Conservation (phyloP, 2,113 vertebrate genomes). For the Dendropsophus ebraccatus region DNA sequence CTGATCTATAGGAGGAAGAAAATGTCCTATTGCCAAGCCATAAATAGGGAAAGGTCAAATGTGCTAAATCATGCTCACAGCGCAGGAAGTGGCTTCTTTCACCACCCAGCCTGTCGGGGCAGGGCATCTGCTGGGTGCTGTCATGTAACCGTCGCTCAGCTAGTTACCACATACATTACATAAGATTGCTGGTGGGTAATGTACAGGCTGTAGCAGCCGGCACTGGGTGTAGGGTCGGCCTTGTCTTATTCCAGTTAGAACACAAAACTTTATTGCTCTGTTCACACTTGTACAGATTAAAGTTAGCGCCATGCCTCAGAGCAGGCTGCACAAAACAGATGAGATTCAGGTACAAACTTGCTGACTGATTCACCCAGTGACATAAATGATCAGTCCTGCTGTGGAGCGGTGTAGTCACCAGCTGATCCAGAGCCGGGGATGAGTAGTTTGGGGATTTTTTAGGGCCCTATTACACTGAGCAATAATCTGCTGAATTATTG, state of each 20-base stretch:
- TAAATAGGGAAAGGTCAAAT: neutral
- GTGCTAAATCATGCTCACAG: neutral
- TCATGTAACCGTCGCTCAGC: neutral
- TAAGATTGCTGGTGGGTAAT: neutral
- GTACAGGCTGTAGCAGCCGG: neutral
- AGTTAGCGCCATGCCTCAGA: no score
- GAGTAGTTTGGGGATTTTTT: no score
- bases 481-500: no score
- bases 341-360: no score
- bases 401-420: no score
- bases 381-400: no score
- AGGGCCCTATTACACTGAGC: no score
- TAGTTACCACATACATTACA: neutral
- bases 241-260: no score
- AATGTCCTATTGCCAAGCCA: neutral
- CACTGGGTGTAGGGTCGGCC: no score
- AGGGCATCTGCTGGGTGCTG: neutral
- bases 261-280: neutral
- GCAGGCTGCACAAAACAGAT: no score
- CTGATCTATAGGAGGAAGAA: neutral
- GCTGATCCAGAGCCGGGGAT: no score
- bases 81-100: neutral
- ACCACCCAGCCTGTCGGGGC: neutral
- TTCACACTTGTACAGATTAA: neutral
- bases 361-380: no score